Percentiles rank a stretch among this genome's conserved stretches.
phyloP scores from a whole-genome alignment of 2,797 vertebrate genomes.

The Coracias cyanogaster region DNA sequence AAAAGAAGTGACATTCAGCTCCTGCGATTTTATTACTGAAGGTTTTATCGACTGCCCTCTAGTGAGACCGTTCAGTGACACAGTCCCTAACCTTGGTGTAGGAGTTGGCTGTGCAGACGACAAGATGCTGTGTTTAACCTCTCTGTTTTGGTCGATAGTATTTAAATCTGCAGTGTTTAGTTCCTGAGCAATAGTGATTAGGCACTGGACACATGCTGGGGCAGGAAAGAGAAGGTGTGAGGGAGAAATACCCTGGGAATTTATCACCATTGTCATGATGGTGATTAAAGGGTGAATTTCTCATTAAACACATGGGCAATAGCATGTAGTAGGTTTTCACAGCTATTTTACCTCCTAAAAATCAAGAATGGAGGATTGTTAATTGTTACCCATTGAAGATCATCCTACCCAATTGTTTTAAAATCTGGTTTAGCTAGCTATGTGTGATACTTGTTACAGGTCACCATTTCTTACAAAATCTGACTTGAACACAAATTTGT shows the following conservation, averaged over 20 bases:
- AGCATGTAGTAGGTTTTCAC: neutral
- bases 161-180: neutral
- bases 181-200: neutral
- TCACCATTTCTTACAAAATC: neutral
- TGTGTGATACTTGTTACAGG: neutral
- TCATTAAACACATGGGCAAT: neutral
- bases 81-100: neutral
- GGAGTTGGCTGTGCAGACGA: neutral
- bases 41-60: conserved; percentile 22
- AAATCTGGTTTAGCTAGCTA: neutral
- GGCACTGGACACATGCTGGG: neutral
- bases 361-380: neutral
- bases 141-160: neutral
- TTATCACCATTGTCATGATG: neutral
- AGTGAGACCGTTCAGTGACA: neutral
- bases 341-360: neutral
- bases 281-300: neutral
- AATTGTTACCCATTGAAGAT: neutral
- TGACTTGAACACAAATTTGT: neutral
- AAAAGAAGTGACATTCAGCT: neutral
- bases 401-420: neutral
- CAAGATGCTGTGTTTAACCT: neutral
- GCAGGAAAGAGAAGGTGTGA: neutral
- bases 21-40: neutral
- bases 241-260: neutral